Percentiles rank a stretch among this genome's conserved stretches.
These are phyloP conservation scores for Micoletzkya japonica DNA, from an alignment of 2,888 invertebrate species.

Conservation along the genomic window DNA sequence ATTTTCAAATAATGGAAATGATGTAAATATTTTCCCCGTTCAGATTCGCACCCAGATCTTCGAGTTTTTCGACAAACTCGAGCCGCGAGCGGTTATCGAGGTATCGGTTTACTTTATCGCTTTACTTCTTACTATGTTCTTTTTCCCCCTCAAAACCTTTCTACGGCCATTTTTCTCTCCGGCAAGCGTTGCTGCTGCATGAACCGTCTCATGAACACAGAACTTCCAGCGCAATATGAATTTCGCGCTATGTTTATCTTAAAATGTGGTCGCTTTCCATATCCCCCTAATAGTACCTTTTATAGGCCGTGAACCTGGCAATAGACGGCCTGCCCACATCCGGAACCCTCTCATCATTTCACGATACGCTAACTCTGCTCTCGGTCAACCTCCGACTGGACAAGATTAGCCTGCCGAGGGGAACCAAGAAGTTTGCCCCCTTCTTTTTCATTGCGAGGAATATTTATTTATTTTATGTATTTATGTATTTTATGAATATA, in stretches of 20 bases:
- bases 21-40: background rate
- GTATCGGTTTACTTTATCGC: background rate
- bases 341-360: constrained; percentile 3
- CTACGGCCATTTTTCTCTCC: too few relatives aligned
- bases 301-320: constrained; percentile 8
- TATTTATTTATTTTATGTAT: background rate
- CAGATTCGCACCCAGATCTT: background rate
- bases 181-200: too few relatives aligned
- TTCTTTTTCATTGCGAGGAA: background rate
- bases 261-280: too few relatives aligned
- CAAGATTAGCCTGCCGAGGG: background rate
- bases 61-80: background rate
- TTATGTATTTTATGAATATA: background rate
- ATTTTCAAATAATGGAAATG: too few relatives aligned
- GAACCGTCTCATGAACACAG: too few relatives aligned
- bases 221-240: too few relatives aligned
- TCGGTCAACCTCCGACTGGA: constrained; percentile 11
- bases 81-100: background rate
- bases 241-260: too few relatives aligned
- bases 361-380: constrained; percentile 10
- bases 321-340: constrained; percentile 13
- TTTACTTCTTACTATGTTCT: background rate
- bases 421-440: constrained; percentile 14
- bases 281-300: too few relatives aligned
- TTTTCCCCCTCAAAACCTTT: background rate